Evolutionary conservation across 1,140 invertebrate genomes (phyloP).

Genomic region (Bombus sylvicola): DNA sequence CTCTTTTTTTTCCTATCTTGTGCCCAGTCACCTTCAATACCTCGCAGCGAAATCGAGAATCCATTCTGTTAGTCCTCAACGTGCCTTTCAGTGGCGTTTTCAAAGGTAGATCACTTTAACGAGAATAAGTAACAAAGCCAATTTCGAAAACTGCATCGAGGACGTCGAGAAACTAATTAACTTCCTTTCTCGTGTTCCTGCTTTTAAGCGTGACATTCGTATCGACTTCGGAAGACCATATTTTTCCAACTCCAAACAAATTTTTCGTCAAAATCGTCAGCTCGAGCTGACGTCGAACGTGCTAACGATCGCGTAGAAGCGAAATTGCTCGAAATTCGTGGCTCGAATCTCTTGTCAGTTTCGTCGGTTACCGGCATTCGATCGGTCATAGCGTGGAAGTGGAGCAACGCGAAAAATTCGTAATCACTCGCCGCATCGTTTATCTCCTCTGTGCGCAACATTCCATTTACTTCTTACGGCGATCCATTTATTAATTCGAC

Average conservation of each 20-base stretch:
- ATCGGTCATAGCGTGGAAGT: no score
- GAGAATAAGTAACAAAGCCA: neutral
- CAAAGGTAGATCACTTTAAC: neutral
- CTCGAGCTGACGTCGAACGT: no score
- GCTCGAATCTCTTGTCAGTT: neutral
- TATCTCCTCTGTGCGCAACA: neutral
- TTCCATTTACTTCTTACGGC: slow-evolving; percentile 27
- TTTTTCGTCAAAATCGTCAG: no score
- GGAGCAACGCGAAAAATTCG: neutral
- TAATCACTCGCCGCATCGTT: neutral
- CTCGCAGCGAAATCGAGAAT: neutral
- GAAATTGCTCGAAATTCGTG: neutral
- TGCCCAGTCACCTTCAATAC: neutral
- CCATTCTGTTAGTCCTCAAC: neutral
- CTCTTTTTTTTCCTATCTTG: neutral
- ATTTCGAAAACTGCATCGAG: neutral
- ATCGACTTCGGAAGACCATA: neutral
- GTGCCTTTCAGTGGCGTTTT: neutral
- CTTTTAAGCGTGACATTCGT: no score
- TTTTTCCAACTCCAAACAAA: no score
- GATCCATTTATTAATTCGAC: slow-evolving; percentile 41
- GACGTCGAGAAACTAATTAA: neutral
- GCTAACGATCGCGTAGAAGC: neutral
- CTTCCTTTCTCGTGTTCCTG: neutral
- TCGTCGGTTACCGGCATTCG: neutral